These are phyloP conservation scores for Phaetusa simplex DNA, from an alignment of 2,113 vertebrate species.

Conservation along the genomic window DNA sequence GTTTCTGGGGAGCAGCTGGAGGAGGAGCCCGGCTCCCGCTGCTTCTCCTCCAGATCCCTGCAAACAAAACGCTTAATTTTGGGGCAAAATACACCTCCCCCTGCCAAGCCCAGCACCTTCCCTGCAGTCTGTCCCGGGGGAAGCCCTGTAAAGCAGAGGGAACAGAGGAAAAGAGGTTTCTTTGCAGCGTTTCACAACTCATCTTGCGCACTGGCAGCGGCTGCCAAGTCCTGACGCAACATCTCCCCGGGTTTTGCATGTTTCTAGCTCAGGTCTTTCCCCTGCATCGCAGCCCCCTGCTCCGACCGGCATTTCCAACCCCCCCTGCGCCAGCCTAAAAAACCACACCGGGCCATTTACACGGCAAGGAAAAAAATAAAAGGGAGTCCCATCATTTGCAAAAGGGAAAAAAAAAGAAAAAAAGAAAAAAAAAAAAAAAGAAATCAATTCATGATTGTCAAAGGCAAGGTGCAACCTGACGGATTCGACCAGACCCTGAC, in stretches of 20 bases:
- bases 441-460: neutral
- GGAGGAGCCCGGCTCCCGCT: fast-evolving
- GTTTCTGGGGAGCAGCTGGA: neutral
- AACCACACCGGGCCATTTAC: fast-evolving
- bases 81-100: neutral
- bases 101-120: neutral
- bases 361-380: no score
- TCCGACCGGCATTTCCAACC: neutral
- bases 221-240: constrained; percentile 3
- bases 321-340: neutral
- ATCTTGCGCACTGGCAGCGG: neutral
- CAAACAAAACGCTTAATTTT: neutral
- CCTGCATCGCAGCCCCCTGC: neutral
- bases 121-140: neutral
- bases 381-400: neutral
- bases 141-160: neutral
- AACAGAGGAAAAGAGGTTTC: neutral
- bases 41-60: neutral
- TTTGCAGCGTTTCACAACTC: neutral
- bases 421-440: neutral
- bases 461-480: neutral
- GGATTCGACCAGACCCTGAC: neutral
- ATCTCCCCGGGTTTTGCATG: neutral
- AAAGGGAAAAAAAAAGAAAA: neutral
- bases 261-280: neutral